Evolutionary conservation across 2,888 invertebrate genomes (phyloP), one percentile per base, ranked within the genome.

Genomic region (Odontomyia ornata): DNA sequence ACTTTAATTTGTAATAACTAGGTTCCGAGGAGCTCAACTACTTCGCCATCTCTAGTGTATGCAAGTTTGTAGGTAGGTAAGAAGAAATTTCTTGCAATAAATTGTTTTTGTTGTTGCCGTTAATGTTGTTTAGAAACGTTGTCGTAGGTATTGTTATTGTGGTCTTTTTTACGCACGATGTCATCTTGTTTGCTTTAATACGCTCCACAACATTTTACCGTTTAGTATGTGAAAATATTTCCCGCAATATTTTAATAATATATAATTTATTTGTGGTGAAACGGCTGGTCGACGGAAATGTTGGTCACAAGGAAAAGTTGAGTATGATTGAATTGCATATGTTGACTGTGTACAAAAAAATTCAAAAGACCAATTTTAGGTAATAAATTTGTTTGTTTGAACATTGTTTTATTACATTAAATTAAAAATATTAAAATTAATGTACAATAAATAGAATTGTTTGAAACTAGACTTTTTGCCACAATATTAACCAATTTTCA

Each of bases 201-300:
- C 15, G 52, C 52, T 52, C 18, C 52, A 18, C 15, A 52, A 18
- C 52, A 52, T 52, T 52, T 4, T 18, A 18, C 52, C 4, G 52
- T 52, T 52, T 52, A n/a, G 52, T 52, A n/a, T 52, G 52, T 52
- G 52, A 52, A 52, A 52, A 52, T 52, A 15, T 52, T 52, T 52
- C 13, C 52, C 62, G n/a, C 28, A 62, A 25, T 60, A 62, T 1
- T 27, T 27, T 62, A 62, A 62, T 62, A 13, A 60, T 60, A 62
- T 62, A 28, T 62, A 62, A 62, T 62, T 62, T 27, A 28, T 23
- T 1, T 62, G 62, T 62, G 62, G 62, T 27, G 62, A 27, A 62
- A 62, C 62, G 62, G 62, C 27, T 28, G 36, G 62, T 2, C 62
- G 62, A 15, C 13, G 52, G 15, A 52, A 52, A 52, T 18, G 18